Conservation (phyloP, 2,888 invertebrate species). For the Melikaiella ostensackeni region DNA sequence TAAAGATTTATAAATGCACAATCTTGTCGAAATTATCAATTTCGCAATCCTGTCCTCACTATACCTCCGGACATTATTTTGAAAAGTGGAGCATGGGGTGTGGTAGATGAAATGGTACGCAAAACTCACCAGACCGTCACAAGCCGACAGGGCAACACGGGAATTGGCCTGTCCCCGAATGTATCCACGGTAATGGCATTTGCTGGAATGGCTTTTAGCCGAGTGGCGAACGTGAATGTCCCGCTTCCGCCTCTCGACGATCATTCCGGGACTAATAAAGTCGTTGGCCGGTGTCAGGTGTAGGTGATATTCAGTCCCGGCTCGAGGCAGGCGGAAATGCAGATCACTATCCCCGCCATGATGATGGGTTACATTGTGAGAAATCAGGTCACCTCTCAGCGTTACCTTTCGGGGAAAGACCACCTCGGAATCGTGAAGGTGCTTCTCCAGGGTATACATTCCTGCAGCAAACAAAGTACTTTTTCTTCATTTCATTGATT, state of each 20-base stretch:
- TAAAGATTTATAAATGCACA: too few relatives aligned
- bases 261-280: conserved; percentile 78
- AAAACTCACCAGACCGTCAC: conserved; percentile 88
- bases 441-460: conserved; percentile 78
- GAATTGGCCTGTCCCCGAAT: conserved; percentile 85
- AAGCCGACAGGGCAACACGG: conserved; percentile 88
- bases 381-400: conserved; percentile 80
- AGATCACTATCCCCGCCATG: conserved; percentile 76
- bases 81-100: neutral
- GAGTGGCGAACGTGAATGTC: conserved; percentile 66
- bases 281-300: conserved; percentile 72
- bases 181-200: conserved; percentile 89
- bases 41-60: neutral
- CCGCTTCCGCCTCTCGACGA: conserved; percentile 84
- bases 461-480: conserved; percentile 71
- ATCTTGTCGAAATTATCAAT: neutral
- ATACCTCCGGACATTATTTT: neutral
- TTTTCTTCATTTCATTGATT: neutral
- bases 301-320: conserved; percentile 73
- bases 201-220: conserved; percentile 77
- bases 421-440: conserved; percentile 80
- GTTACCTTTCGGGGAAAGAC: conserved; percentile 82
- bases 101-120: neutral
- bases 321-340: conserved; percentile 78
- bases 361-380: conserved; percentile 79